A percentile compares a stretch with the other conserved stretches of the same genome.
Evolutionary conservation across 1,140 invertebrate genomes (phyloP).

Genomic region (Papilio machaon): DNA sequence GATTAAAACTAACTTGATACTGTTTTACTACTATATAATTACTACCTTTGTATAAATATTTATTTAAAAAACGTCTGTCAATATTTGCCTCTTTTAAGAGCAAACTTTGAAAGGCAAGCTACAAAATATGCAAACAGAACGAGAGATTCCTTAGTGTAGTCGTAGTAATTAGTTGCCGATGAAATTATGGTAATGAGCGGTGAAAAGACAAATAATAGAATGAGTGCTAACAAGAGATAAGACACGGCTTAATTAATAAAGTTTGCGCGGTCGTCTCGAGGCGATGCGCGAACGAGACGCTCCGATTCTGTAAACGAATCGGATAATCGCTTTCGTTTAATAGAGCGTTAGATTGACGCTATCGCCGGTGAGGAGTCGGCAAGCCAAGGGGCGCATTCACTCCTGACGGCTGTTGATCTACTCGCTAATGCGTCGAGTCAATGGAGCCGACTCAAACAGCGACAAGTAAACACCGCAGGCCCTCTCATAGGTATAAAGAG

Average conservation of each 20-base stretch:
- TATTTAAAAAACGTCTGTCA: conserved; percentile 41
- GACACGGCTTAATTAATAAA: conserved; percentile 82
- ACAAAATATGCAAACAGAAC: conserved; percentile 76
- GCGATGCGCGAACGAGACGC: conserved; percentile 62
- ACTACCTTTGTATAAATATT: conserved; percentile 30
- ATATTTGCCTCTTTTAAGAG: conserved; percentile 50
- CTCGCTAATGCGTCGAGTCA: conserved; percentile 59
- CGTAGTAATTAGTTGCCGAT: conserved; percentile 77
- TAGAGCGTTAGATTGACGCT: conserved; percentile 81
- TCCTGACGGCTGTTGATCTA: conserved; percentile 50
- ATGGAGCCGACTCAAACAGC: conserved; percentile 51
- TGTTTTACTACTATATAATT: not conserved
- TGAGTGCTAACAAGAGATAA: conserved; percentile 82
- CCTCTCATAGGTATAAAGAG: conserved; percentile 40
- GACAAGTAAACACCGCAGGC: conserved; percentile 17
- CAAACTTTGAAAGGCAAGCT: conserved; percentile 61
- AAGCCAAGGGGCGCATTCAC: conserved; percentile 33
- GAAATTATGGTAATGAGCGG: conserved; percentile 81
- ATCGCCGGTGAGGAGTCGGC: conserved; percentile 51
- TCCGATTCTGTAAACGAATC: conserved; percentile 72
- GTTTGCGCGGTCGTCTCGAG: conserved; percentile 75
- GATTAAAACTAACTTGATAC: not conserved
- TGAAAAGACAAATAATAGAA: conserved; percentile 82
- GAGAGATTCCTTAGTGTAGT: conserved; percentile 69
- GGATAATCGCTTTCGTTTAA: conserved; percentile 80